Evolutionary conservation across 2,888 invertebrate genomes (phyloP), one percentile per base, ranked within the genome.

Genomic region (Acleris cristana): DNA sequence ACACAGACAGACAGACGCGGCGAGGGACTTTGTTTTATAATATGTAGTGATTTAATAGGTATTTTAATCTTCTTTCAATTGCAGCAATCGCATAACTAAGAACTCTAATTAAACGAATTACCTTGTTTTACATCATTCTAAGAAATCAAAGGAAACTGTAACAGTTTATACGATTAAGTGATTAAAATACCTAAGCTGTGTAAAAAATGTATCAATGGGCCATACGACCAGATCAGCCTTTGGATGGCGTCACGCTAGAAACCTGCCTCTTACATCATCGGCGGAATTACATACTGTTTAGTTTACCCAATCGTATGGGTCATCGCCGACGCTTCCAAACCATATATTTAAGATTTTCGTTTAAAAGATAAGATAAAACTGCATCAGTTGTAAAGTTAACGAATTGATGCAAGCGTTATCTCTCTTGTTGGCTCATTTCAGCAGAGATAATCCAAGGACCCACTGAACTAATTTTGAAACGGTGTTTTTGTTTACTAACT

Each of bases 191-290:
- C 3, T 34, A 3, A 48, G 16, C 48, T 48, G 48, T n/a, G 48
- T 45, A n/a, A 56, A 65, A 60, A 51, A 44, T 44, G 16, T 61
- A 63, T 45, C 26, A 52, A 52, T 62, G 52, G 52, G 62, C 52
- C 62, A 49, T 51, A 65, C 52, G 70, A 72, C 58, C 52, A 61
- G 65, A 73, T 73, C 75, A 80, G 30, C 82, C 81, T 81, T 80
- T 78, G 71, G 58, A 70, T 81, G 78, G 78, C 77, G 81, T 82
- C 79, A 82, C 76, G 59, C 65, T 64, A 69, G 70, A 72, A 67
- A 67, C 71, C 70, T 67, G 61, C 69, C 62, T 63, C 76, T 87
- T 86, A 86, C 88, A 85, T 89, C 89, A 90, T 78, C 88, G 74
- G 78, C 78, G 72, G 74, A 85, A 79, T 84, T 84, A 84, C 72